Conservation (phyloP, 2,888 invertebrate species). For the Plusia festucae region DNA sequence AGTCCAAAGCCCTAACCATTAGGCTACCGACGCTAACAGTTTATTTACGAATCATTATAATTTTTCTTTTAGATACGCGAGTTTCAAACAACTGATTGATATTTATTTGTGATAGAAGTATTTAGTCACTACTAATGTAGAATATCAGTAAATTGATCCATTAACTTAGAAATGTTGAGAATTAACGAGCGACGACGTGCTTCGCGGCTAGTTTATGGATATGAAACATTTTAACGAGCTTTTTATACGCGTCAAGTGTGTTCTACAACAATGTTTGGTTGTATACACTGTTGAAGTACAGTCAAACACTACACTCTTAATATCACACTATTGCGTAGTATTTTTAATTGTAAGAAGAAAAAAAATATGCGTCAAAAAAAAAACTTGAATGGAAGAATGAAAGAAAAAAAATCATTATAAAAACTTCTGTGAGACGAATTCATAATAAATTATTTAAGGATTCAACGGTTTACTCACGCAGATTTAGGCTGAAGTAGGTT, state of each 20-base stretch:
- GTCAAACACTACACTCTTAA: slow-evolving; percentile 7
- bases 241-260: slow-evolving; percentile 39
- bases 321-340: not conserved
- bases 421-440: too few species aligned
- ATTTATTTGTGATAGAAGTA: slow-evolving; percentile 22
- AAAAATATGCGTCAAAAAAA: too few species aligned
- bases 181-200: slow-evolving; percentile 24
- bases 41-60: too few species aligned
- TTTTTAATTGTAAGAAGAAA: too few species aligned
- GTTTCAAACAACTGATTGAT: slow-evolving; percentile 1
- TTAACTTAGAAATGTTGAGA: slow-evolving; percentile 32
- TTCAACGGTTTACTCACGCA: too few species aligned
- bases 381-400: too few species aligned
- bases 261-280: slow-evolving; percentile 23
- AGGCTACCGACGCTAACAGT: too few species aligned
- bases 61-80: not conserved
- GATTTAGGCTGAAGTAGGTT: too few species aligned
- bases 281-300: slow-evolving; percentile 11
- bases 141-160: slow-evolving; percentile 33
- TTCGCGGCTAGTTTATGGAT: slow-evolving; percentile 37
- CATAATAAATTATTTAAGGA: too few species aligned
- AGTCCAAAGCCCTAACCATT: too few species aligned
- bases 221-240: slow-evolving; percentile 48
- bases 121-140: slow-evolving; percentile 20
- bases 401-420: too few species aligned